Evolutionary conservation across 2,113 vertebrate species (phyloP), one percentile per base, ranked within the genome.

Genomic region (Irena cyanogastra): DNA sequence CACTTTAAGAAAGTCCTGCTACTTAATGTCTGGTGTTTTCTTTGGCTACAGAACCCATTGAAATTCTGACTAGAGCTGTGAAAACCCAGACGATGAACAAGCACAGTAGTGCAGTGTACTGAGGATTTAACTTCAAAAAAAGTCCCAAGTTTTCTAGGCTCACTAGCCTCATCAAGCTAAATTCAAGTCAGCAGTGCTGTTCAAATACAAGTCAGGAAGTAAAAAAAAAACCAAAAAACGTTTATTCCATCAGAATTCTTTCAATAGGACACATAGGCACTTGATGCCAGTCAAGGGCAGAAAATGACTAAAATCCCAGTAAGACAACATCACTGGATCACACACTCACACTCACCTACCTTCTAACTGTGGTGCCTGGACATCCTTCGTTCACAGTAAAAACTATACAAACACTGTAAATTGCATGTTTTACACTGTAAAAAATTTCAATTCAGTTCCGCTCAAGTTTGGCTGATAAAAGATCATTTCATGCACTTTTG

Each of bases 1-100:
- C 81, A 90, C 39, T 81, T 96, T 96, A 97, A 94, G 83, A 86
- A 95, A 90, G 70, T 59, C 37, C 89, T 89, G 75, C 91, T 96
- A 94, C 87, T 96, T 92, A 87, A 90, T 1, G 64, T 68, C 89
- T 94, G 61, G 42, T 95, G 82, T 95, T 97, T 96, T 95, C 75
- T 97, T 97, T 96, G 85, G 95, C 92, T 54, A 53, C 88, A 80
- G 75, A 95, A 87, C 66, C 87, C 68, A 96, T 87, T 89, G 72
- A 96, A 92, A 96, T 95, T 94, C 87, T 72, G 63, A 92, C 69
- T 70, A 61, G 74, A 76, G 80, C 74, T 94, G 80, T 87, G 80
- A 96, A 95, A 96, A 92, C 41, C 44, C 64, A 83, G 78, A 88
- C 74, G 89, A 92, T 72, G 85, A 97, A 86, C 68, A 93, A 91